Evolutionary conservation across 2,888 invertebrate genomes (phyloP).

Genomic region (Pristionchus maxplancki): DNA sequence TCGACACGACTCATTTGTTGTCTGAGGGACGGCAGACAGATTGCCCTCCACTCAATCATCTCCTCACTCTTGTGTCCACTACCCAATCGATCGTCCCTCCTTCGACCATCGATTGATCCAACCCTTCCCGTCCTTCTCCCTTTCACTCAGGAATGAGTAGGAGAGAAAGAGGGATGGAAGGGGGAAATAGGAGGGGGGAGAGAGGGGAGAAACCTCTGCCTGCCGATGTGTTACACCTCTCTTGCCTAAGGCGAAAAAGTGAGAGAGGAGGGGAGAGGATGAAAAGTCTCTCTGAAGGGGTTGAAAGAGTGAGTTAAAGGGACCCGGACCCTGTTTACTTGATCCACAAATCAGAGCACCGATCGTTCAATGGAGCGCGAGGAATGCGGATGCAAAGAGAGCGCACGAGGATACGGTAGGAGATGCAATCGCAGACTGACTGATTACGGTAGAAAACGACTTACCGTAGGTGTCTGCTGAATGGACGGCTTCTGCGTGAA

Average conservation of each 20-base stretch:
- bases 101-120: neutral
- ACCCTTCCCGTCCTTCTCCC: neutral
- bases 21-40: neutral
- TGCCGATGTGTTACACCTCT: neutral
- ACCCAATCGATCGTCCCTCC: neutral
- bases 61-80: conserved; percentile 14
- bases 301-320: conserved; percentile 15
- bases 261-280: conserved; percentile 42
- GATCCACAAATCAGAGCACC: conserved; percentile 17
- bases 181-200: conserved; percentile 29
- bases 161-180: conserved; percentile 36
- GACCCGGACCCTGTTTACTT: conserved; percentile 20
- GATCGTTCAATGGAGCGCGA: neutral
- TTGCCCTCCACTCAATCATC: neutral
- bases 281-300: conserved; percentile 19
- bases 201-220: conserved; percentile 26
- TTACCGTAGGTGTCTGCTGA: conserved; percentile 85
- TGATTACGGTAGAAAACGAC: conserved; percentile 38
- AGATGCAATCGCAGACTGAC: neutral
- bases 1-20: neutral
- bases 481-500: conserved; percentile 98
- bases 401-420: neutral
- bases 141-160: conserved; percentile 33
- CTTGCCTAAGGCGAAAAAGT: conserved; percentile 38
- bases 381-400: neutral